Percentiles rank a stretch among this genome's conserved stretches.
These are phyloP conservation scores for Augochlora pura DNA, from an alignment of 1,140 invertebrate species.

Conservation along the genomic window DNA sequence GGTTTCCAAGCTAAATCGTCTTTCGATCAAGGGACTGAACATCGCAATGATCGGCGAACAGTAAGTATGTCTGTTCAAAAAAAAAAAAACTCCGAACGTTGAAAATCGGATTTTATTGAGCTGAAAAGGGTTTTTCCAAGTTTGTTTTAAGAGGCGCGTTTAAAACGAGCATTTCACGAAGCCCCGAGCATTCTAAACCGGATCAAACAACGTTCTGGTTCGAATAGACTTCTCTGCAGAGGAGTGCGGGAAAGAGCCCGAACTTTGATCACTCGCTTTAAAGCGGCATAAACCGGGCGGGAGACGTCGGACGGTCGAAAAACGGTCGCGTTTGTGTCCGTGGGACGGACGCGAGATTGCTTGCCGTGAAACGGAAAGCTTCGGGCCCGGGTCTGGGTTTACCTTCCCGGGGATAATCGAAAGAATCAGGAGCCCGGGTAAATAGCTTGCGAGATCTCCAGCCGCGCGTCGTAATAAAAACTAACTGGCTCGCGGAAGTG, in stretches of 20 bases:
- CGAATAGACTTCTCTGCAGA: conserved; percentile 9
- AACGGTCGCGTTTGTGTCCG: background rate
- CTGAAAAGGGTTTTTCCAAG: too few relatives aligned
- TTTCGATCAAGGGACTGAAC: too few relatives aligned
- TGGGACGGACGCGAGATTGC: background rate
- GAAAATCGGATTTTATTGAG: too few relatives aligned
- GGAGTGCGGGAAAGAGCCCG: background rate
- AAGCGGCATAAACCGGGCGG: background rate
- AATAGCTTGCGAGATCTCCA: background rate
- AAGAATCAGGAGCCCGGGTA: background rate
- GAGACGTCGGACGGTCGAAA: background rate
- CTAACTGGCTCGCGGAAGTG: background rate
- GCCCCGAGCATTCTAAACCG: too few relatives aligned
- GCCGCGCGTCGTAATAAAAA: conserved; percentile 9
- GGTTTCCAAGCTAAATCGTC: too few relatives aligned
- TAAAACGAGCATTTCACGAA: too few relatives aligned
- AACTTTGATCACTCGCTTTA: conserved; percentile 12
- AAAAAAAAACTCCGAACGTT: too few relatives aligned
- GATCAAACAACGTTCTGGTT: conserved; percentile 8
- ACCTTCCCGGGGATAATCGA: background rate
- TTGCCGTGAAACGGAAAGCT: background rate
- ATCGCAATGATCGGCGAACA: too few relatives aligned
- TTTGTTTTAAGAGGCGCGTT: too few relatives aligned
- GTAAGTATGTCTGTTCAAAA: too few relatives aligned
- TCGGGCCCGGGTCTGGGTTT: too few relatives aligned